Conservation (phyloP, 2,888 invertebrate genomes). For the Sarcophaga carnaria region DNA sequence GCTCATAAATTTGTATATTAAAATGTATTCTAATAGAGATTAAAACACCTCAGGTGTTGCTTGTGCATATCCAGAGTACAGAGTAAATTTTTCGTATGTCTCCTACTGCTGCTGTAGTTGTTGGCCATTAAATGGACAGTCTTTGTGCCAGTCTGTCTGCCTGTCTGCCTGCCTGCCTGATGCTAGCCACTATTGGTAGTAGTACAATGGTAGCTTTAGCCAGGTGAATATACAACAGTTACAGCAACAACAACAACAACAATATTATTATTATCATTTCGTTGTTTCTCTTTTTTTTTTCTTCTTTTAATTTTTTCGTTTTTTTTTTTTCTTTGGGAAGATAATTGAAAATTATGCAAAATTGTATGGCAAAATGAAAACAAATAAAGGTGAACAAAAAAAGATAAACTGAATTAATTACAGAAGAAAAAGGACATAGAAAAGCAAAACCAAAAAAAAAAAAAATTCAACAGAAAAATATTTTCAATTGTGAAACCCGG, state of each 20-base stretch:
- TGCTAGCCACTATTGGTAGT: background rate
- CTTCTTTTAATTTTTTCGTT: slow-evolving; percentile 9
- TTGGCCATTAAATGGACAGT: too few species aligned
- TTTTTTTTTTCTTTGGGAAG: slow-evolving; percentile 12
- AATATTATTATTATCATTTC: background rate
- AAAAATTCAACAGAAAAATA: too few species aligned
- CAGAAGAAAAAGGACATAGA: background rate
- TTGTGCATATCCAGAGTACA: background rate
- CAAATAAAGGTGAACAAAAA: background rate
- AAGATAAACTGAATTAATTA: slow-evolving; percentile 57
- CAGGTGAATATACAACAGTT: background rate
- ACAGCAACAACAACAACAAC: slow-evolving; percentile 6
- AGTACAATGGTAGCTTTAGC: background rate
- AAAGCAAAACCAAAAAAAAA: background rate
- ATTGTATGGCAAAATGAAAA: slow-evolving; percentile 2
- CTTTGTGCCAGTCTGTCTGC: background rate
- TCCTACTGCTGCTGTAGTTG: too few species aligned
- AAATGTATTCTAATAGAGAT: slow-evolving; percentile 36
- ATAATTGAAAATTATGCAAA: slow-evolving; percentile 63
- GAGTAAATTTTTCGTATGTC: too few species aligned
- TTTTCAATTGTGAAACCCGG: too few species aligned
- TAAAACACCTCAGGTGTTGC: slow-evolving; percentile 46
- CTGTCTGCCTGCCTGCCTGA: background rate
- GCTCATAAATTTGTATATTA: slow-evolving; percentile 49
- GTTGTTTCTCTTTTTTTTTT: background rate